Base-by-base conservation (phyloP, 2,113 vertebrate genomes). In the Bambusicola thoracicus region DNA sequence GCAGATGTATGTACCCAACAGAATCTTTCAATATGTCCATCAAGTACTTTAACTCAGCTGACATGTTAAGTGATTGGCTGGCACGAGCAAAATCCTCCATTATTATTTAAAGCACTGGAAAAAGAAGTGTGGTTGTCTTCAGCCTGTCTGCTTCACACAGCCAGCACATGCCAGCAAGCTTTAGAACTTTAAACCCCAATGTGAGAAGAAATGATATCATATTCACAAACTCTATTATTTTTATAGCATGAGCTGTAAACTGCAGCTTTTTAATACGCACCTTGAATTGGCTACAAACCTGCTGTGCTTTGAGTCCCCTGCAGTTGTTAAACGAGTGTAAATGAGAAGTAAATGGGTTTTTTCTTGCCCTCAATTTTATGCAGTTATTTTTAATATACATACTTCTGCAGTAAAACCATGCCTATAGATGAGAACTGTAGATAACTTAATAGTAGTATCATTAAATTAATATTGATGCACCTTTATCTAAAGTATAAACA, bases 221-320 rank as follows among this genome's bases (percentile, higher is more conserved):
- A 87, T 63, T 81, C 58, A 73, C 15, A 91, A 94, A 75, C 46
- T 81, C 68, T 46, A 49, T 87, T 72, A 51, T 85, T 92, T 72
- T 85, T 44, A 76, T 59, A 75, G 49, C 7, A 32, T 10, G 27
- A 11, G 10, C 34, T 76, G 43, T 29, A 49, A 89, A 55, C 20
- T 82, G 68, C 22, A 87, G 22, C 70, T 81, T 85, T 73, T 29
- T 68, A 79, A 78, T 58, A 41, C 32, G 25, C 43, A 34, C 29
- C 27, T 32, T 77, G 48, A 76, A 32, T 8, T 90, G 32, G 34
- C 48, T 66, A 11, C 62, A 58, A 93, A 82, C 4, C 14, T 58
- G 49, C 55, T 58, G 22, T n/a, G 73, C 66, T 44, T 63, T n/a
- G 46, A 85, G 55, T 59, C 44, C 56, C 73, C 70, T 56, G 18